Evolutionary conservation across 2,113 vertebrate genomes (phyloP).

Genomic region (Pristiophorus japonicus): DNA sequence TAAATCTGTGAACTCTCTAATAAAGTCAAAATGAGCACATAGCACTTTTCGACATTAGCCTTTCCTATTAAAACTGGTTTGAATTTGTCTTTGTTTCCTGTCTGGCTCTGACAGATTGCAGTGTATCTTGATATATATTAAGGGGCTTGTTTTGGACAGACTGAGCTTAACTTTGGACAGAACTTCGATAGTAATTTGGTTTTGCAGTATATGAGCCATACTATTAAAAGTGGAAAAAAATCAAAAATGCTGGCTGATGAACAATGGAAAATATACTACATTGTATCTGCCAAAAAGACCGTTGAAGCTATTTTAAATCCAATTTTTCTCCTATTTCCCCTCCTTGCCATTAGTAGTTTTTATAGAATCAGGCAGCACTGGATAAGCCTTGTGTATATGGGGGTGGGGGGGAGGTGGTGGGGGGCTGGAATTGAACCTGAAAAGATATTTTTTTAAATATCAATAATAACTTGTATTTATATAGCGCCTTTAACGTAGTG

Average conservation of each 20-base stretch:
- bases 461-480: no score
- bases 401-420: background rate
- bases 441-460: background rate
- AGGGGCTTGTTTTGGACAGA: conserved; percentile 2
- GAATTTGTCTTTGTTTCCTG: conserved; percentile 17
- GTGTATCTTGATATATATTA: background rate
- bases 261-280: background rate
- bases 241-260: background rate
- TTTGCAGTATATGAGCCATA: background rate
- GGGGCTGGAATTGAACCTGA: background rate
- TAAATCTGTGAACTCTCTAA: background rate
- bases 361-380: background rate
- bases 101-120: background rate
- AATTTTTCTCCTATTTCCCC: background rate
- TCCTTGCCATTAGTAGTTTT: background rate
- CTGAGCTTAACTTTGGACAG: background rate
- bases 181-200: background rate
- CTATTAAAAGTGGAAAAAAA: background rate
- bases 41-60: background rate
- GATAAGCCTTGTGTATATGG: background rate
- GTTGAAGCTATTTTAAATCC: background rate
- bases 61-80: background rate
- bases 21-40: background rate
- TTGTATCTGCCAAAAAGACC: background rate
- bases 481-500: no score